Conservation (phyloP, 2,888 invertebrate species). For the Atherix ibis region DNA sequence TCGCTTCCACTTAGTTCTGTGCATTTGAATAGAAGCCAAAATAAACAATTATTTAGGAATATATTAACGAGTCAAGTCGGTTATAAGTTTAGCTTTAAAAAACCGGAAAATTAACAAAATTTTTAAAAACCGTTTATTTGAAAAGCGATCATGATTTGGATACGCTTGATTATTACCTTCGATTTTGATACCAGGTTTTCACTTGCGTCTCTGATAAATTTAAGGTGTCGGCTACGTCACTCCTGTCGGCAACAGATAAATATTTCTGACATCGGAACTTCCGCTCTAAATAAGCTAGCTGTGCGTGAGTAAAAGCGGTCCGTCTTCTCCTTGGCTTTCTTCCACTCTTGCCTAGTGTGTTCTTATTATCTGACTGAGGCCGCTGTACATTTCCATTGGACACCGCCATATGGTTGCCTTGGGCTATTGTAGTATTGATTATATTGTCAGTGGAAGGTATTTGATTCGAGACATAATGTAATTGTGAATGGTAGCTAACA, state of each 20-base stretch:
- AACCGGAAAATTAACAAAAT: too few species aligned
- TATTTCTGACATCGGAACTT: constrained; percentile 90
- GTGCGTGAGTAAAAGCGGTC: constrained; percentile 88
- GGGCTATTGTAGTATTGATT: constrained; percentile 16
- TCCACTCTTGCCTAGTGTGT: constrained; percentile 36
- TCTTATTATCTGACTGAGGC: constrained; percentile 17
- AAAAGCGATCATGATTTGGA: too few species aligned
- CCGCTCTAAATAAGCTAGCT: constrained; percentile 77
- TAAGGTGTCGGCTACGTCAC: constrained; percentile 80
- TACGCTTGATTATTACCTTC: too few species aligned
- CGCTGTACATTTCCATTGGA: constrained; percentile 1
- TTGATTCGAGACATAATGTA: constrained; percentile 9
- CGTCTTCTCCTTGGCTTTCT: constrained; percentile 70
- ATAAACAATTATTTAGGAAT: not conserved
- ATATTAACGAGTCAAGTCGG: too few species aligned
- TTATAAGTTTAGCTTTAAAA: too few species aligned
- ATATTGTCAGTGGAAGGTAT: constrained; percentile 8
- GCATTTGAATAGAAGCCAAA: constrained; percentile 13
- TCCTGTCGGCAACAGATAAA: constrained; percentile 80
- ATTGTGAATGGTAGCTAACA: constrained; percentile 14
- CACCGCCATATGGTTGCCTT: constrained; percentile 5
- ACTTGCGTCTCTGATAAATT: constrained; percentile 87
- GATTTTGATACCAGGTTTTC: constrained; percentile 69
- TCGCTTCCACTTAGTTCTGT: constrained; percentile 75
- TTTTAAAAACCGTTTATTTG: too few species aligned